phyloP scores from a whole-genome alignment of 2,888 invertebrate genomes.

The Scotopteryx bipunctaria region DNA sequence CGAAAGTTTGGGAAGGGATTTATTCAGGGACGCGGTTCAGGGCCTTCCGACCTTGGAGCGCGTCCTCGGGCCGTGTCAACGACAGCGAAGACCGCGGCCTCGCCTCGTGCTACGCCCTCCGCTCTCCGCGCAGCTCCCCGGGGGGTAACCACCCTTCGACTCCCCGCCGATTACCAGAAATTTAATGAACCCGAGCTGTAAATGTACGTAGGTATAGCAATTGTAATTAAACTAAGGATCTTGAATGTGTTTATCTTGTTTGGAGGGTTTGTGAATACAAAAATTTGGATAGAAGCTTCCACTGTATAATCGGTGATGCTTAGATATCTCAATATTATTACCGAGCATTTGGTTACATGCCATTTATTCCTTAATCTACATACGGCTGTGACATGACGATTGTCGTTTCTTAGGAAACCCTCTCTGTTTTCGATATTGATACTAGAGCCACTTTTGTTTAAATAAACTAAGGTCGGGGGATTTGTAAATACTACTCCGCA shows the following conservation, averaged over 20 bases:
- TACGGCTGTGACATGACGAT: no score
- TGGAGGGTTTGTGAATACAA: no score
- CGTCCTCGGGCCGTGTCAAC: slow-evolving; percentile 77
- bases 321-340: no score
- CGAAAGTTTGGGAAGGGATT: slow-evolving; percentile 46
- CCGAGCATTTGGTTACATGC: no score
- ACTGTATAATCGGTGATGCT: no score
- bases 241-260: not conserved
- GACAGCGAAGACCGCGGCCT: slow-evolving; percentile 66
- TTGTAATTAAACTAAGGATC: slow-evolving; percentile 12
- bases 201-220: slow-evolving; percentile 12
- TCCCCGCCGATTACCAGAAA: slow-evolving; percentile 56
- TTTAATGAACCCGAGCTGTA: slow-evolving; percentile 48
- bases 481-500: no score
- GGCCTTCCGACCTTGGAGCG: slow-evolving; percentile 69
- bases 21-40: slow-evolving; percentile 50
- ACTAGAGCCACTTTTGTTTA: no score
- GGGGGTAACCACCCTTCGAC: slow-evolving; percentile 30
- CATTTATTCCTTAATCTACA: no score
- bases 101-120: slow-evolving; percentile 53
- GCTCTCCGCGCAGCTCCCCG: slow-evolving; percentile 39
- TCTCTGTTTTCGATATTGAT: no score
- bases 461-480: no score
- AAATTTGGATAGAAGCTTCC: no score
- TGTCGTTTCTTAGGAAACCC: no score